Evolutionary conservation across 2,888 invertebrate species (phyloP), one percentile per base, ranked within the genome.

Genomic region (Meteorus cinctellus): DNA sequence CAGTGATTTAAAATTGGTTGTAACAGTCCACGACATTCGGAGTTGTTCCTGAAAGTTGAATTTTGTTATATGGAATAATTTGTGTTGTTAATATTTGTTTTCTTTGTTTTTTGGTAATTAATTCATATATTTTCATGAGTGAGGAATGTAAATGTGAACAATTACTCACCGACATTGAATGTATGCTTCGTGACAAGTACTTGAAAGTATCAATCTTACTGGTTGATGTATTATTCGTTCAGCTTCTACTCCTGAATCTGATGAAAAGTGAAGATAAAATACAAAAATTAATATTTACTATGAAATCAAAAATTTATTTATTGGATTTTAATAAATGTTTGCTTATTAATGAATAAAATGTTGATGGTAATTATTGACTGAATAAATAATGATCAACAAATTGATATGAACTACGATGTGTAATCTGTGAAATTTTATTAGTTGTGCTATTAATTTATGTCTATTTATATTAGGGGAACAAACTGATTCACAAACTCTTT

Each of bases 1-100:
- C 97, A 97, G 89, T 95, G 94, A 90, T 94, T 94, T 84, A 97
- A 92, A 82, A 97, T 95, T n/a, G 96, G 96, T 72, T 96, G 94
- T 85, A 97, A 91, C 75, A 95, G 93, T 83, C 92, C 92, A 88
- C 94, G 93, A 89, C 97, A 97, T 87, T 94, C 94, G 84, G 93
- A 92, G 91, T 96, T 94, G 90, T 94, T 95, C 90, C 96, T 95
- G 91, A 34, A 10, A 41, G 41, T 2, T 2, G 8, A 41, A 41
- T 12, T 41, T 48, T 67, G 34, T 45, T 34, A 24, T 59, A 55
- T 34, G n/a, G 45, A 31, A n/a, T 19, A 24, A 5, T 41, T 4
- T 24, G 12, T 60, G 68, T 45, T 31, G 62, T 71, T 68, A 51
- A 29, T 34, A 48, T 65, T 62, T 51, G 10, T 24, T 12, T 41